A percentile compares a stretch with the other conserved stretches of the same genome.
phyloP scores from a whole-genome alignment of 1,140 invertebrate species.

The Bombus confusus region DNA sequence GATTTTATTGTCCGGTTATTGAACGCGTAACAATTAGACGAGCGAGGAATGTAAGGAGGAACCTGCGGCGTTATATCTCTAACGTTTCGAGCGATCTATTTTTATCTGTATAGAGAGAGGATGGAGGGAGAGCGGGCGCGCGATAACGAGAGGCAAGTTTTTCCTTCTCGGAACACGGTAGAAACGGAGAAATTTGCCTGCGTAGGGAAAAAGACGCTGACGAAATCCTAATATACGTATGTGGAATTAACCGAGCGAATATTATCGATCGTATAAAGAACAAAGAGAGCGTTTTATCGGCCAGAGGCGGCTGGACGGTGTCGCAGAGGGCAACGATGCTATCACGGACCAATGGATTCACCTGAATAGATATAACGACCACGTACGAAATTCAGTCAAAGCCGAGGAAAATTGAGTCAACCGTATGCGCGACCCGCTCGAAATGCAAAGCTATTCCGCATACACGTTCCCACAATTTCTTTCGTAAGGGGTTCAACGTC shows the following conservation, averaged over 20 bases:
- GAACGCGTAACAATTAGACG: background rate
- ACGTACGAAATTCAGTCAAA: constrained; percentile 30
- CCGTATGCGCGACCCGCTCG: constrained; percentile 28
- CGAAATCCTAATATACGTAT: background rate
- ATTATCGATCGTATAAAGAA: background rate
- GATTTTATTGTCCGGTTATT: background rate
- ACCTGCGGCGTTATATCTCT: too few species aligned
- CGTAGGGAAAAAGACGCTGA: background rate
- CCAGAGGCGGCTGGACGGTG: background rate
- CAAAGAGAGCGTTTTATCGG: background rate
- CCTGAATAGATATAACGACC: constrained; percentile 25
- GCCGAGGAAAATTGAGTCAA: constrained; percentile 31
- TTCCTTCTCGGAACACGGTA: background rate
- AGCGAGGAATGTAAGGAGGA: background rate
- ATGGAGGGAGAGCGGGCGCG: too few species aligned
- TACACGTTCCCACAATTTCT: constrained; percentile 34
- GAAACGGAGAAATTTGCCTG: background rate
- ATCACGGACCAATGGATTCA: constrained; percentile 24
- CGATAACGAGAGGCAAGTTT: background rate
- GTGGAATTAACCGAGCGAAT: background rate
- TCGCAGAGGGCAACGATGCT: constrained; percentile 10
- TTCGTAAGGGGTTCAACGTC: constrained; percentile 31
- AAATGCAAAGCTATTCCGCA: constrained; percentile 48
- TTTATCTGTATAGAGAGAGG: background rate
- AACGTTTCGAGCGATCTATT: background rate